Evolutionary conservation across 1,140 invertebrate species (phyloP).

Genomic region (Archivesica marissinica): DNA sequence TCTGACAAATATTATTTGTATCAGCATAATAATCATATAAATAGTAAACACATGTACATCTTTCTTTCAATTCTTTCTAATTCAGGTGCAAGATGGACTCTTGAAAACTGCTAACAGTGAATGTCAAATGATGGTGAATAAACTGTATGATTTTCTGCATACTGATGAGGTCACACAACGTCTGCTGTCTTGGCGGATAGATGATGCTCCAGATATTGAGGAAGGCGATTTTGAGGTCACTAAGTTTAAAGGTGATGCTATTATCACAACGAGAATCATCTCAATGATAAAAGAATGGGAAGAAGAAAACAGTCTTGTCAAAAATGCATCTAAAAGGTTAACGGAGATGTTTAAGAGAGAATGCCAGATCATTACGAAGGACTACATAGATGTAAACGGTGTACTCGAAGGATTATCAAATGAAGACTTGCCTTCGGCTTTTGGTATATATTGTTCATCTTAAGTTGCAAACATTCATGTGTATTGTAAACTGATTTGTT

Average conservation of each 20-base stretch:
- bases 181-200: constrained; percentile 40
- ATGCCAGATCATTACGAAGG: constrained; percentile 57
- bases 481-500: too few relatives aligned
- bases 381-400: constrained; percentile 59
- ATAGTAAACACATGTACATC: too few relatives aligned
- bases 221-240: constrained; percentile 64
- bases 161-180: constrained; percentile 1
- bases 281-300: constrained; percentile 48
- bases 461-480: too few relatives aligned
- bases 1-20: too few relatives aligned
- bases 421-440: background rate
- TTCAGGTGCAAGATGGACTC: constrained; percentile 57
- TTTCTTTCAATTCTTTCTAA: too few relatives aligned
- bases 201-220: constrained; percentile 52
- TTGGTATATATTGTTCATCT: background rate
- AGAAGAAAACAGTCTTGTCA: constrained; percentile 8
- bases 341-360: constrained; percentile 57
- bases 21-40: too few relatives aligned
- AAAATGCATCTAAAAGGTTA: constrained; percentile 32
- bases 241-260: constrained; percentile 57
- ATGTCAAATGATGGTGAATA: constrained; percentile 37
- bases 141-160: constrained; percentile 27
- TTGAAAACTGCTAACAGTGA: constrained; percentile 18
- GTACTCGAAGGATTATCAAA: constrained; percentile 32
- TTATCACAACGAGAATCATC: constrained; percentile 54